Evolutionary conservation across 2,888 invertebrate species (phyloP), one percentile per base, ranked within the genome.

Genomic region (Aradus depressus): DNA sequence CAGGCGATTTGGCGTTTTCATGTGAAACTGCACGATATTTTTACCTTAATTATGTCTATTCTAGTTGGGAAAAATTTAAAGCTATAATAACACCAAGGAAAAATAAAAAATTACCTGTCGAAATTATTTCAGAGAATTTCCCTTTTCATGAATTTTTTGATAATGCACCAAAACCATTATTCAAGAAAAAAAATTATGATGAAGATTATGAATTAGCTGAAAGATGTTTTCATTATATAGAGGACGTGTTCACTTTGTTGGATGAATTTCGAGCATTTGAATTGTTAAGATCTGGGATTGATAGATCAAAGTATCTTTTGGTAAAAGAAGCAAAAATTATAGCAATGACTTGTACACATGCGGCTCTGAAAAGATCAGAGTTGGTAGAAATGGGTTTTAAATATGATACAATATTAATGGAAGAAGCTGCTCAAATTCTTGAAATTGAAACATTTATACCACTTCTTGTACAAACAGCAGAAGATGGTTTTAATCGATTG

Each of bases 361-460:
- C 98, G 1, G 98, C 98, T 0, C 73, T 99, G 10, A 95, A 97
- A 65, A 75, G 98, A 23, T 84, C 91, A 45, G 98, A 99, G 67
- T 73, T 99, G 3, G 97, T 98, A 0, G 88, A 91, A 65, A 81
- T 93, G 69, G 84, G 88, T 38, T 95, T 95, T 69, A 90, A 91
- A 70, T 98, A 96, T 70, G 97, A 98, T 70, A 98, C 97, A 70
- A 97, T 99, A 52, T 72, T 98, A 4, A 98, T 98, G 97, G 98
- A 98, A 70, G 98, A 98, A 69, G 81, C 97, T 0, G 98, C 97
- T 0, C 98, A 99, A 70, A 99, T 98, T 64, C 73, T 99, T 34
- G 98, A 98, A 71, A 99, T 98, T 55, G 98, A 99, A 70, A 99
- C 98, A 0, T 99, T 99, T 68, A 98, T 98, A 62, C 98, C 98